Base-by-base conservation (phyloP, 2,797 vertebrate genomes). In the Argentina silus region DNA sequence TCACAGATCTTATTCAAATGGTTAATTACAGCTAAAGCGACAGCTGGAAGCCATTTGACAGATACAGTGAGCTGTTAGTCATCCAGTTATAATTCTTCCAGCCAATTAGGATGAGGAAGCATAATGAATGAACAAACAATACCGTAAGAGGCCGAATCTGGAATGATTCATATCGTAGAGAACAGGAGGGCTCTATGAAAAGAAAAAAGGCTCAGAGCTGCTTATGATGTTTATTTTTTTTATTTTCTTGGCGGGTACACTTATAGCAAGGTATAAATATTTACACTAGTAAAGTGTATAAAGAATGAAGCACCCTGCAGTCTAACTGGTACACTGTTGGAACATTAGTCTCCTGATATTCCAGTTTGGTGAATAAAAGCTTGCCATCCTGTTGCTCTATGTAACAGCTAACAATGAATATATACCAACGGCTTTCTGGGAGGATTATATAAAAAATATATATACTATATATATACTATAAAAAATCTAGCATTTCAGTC, bases 1-100 rank as follows among this genome's bases (percentile, higher is more conserved):
- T 86, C 69, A 77, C 72, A 72, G 74, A 76, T 81, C 81, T 68
- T 59, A 68, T 81, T 81, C 80, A 87, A 82, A 88, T 72, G 21
- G 56, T 82, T 88, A 85, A 90, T 92, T 87, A 84, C 72, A 70
- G 73, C 73, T 86, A 81, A 90, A 88, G 72, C 66, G 60, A 75
- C 79, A 73, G 72, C 69, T 85, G 81, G 75, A 88, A 83, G 77
- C 80, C 71, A 72, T 77, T 71, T 88, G 83, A 86, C 87, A 86
- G 75, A 72, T 73, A 85, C 71, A 83, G 53, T 78, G 77, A 82
- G 85, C 70, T 44, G 50, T 55, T 59, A 84, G 79, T 88, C 78
- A 82, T 51, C n/a, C 61, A 6, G 65, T 71, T 74, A 51, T 82
- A 80, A 84, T 82, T 86, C 67, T 81, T 73, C 80, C 70, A 79